Conservation (phyloP, 2,888 invertebrate genomes). For the Chrysopilus asiliformis region DNA sequence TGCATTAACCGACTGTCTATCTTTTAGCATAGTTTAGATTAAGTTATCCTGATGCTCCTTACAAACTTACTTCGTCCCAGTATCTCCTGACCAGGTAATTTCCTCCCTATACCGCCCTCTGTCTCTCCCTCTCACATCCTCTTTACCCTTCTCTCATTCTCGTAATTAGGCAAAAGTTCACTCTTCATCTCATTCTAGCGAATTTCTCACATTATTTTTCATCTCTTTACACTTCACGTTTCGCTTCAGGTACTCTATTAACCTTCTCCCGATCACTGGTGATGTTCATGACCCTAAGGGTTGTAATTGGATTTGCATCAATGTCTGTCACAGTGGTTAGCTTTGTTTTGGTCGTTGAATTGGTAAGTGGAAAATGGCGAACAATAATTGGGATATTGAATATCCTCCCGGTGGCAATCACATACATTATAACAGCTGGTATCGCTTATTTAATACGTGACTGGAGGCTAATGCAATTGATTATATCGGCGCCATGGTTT, state of each 20-base stretch:
- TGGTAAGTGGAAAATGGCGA: constrained; percentile 50
- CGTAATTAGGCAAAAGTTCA: too few relatives aligned
- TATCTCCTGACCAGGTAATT: too few relatives aligned
- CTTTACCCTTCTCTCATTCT: too few relatives aligned
- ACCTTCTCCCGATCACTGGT: constrained; percentile 46
- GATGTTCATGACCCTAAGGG: constrained; percentile 42
- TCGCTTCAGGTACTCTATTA: constrained; percentile 36
- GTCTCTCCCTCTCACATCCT: too few relatives aligned
- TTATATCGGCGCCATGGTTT: constrained; percentile 45
- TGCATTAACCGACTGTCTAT: too few relatives aligned
- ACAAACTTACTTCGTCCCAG: too few relatives aligned
- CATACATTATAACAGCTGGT: constrained; percentile 45
- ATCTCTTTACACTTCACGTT: too few relatives aligned
- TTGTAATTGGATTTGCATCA: constrained; percentile 47
- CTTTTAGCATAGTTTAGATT: too few relatives aligned
- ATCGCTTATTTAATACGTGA: constrained; percentile 46
- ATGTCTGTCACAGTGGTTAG: constrained; percentile 52
- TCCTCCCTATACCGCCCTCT: too few relatives aligned
- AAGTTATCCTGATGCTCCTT: too few relatives aligned
- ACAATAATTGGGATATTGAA: constrained; percentile 50
- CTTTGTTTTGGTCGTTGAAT: constrained; percentile 51
- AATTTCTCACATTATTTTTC: too few relatives aligned
- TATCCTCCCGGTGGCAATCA: constrained; percentile 46
- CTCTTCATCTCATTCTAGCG: too few relatives aligned
- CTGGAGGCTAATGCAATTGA: constrained; percentile 42